Conservation (phyloP, 2,888 invertebrate species). For the Anoplius nigerrimus region DNA sequence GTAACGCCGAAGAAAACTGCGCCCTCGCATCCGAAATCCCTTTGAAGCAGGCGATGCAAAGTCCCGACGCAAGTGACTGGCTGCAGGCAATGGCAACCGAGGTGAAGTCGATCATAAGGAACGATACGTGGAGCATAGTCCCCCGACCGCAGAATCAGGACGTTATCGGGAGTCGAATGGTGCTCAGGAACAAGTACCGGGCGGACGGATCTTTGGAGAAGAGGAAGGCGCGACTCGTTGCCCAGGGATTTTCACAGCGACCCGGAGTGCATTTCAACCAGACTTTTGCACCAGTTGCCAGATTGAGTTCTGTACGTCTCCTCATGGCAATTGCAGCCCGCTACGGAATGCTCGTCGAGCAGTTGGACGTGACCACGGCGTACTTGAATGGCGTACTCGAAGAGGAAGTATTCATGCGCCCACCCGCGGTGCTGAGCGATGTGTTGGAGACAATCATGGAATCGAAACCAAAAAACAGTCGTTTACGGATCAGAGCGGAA, state of each 20-base stretch:
- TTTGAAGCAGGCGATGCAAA: not conserved
- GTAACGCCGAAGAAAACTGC: not conserved
- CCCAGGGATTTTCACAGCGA: not conserved
- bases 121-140: not conserved
- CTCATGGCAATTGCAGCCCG: not conserved
- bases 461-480: not conserved
- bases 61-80: not conserved
- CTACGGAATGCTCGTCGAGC: not conserved
- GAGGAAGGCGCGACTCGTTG: not conserved
- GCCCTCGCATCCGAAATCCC: not conserved
- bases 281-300: slow-evolving; percentile 7
- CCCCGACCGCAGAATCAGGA: no score
- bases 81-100: not conserved
- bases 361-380: not conserved
- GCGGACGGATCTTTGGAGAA: not conserved
- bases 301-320: not conserved
- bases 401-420: not conserved
- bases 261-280: not conserved
- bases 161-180: not conserved
- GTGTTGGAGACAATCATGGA: not conserved
- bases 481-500: not conserved
- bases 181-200: not conserved
- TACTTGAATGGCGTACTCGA: slow-evolving; percentile 4
- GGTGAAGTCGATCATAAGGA: not conserved
- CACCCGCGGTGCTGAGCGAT: not conserved